Percentiles rank a stretch among this genome's conserved stretches.
Evolutionary conservation across 2,888 invertebrate genomes (phyloP).

Genomic region (Leptinotarsa tumamoca): DNA sequence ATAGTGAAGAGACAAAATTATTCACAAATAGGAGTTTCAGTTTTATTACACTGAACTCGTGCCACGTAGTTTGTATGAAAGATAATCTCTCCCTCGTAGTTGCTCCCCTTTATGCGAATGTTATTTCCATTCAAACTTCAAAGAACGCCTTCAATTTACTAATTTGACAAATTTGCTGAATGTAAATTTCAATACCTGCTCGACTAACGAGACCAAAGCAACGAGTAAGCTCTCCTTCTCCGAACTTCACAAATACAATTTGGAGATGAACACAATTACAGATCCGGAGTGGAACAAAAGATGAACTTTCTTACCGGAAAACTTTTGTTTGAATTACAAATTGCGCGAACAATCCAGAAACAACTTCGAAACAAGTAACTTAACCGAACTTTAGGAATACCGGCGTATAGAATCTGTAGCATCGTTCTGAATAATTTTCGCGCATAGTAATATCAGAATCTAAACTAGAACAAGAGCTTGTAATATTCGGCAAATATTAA

Average conservation of each 20-base stretch:
- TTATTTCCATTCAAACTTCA: slow-evolving; percentile 10
- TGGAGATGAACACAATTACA: slow-evolving; percentile 36
- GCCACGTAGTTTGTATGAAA: background rate
- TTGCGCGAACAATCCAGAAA: slow-evolving; percentile 41
- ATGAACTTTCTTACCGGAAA: slow-evolving; percentile 43
- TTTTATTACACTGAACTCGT: background rate
- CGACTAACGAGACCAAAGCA: slow-evolving; percentile 2
- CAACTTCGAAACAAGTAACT: slow-evolving; percentile 43
- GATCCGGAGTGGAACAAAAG: slow-evolving; percentile 35
- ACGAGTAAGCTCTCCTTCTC: background rate
- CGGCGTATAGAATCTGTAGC: slow-evolving; percentile 35
- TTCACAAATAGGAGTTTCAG: background rate
- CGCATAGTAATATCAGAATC: background rate
- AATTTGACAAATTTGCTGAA: slow-evolving; percentile 21
- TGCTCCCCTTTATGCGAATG: slow-evolving; percentile 1
- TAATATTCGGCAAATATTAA: background rate
- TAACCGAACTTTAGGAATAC: slow-evolving; percentile 29
- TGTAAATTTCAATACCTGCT: slow-evolving; percentile 26
- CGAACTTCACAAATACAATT: slow-evolving; percentile 27
- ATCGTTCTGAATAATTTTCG: slow-evolving; percentile 34
- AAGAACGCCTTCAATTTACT: slow-evolving; percentile 14
- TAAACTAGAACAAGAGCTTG: background rate
- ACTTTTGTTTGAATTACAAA: slow-evolving; percentile 46
- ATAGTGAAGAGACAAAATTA: background rate
- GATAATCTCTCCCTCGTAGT: slow-evolving; percentile 5